Conservation (phyloP, 2,113 vertebrate genomes). For the Thryonomys swinderianus region DNA sequence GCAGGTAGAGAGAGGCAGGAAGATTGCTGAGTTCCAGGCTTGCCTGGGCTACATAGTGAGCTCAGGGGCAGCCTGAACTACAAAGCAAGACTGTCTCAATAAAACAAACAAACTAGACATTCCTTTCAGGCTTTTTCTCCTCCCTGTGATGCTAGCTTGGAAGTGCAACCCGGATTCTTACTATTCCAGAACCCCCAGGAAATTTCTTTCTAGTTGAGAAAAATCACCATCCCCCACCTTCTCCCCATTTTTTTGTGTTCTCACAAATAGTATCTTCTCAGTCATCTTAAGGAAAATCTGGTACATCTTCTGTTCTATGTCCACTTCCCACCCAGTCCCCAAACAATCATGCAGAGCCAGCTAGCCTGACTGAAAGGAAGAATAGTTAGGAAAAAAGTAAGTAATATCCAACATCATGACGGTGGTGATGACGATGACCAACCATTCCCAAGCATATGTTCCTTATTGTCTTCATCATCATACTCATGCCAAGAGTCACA, state of each 20-base stretch:
- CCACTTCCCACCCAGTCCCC: neutral
- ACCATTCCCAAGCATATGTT: neutral
- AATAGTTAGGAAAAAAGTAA: neutral
- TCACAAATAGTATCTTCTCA: neutral
- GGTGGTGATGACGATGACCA: fast-evolving
- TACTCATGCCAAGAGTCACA: neutral
- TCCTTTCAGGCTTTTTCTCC: neutral
- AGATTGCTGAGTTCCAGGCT: too few species aligned
- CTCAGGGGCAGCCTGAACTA: too few species aligned
- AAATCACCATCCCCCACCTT: neutral
- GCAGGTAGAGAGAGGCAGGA: too few species aligned
- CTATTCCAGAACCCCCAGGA: neutral
- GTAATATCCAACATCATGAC: neutral
- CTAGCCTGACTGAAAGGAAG: neutral
- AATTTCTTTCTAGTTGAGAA: neutral
- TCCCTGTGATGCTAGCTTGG: neutral
- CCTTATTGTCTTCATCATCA: neutral
- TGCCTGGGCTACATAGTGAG: too few species aligned
- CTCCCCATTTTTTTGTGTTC: neutral
- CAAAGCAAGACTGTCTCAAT: too few species aligned
- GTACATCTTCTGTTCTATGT: neutral
- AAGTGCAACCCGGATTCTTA: neutral
- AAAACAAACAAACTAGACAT: too few species aligned
- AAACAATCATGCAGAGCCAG: neutral
- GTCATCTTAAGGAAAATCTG: neutral